These are phyloP conservation scores for Drosophila kanapiae DNA, from an alignment of 1,140 invertebrate species.

Conservation along the genomic window DNA sequence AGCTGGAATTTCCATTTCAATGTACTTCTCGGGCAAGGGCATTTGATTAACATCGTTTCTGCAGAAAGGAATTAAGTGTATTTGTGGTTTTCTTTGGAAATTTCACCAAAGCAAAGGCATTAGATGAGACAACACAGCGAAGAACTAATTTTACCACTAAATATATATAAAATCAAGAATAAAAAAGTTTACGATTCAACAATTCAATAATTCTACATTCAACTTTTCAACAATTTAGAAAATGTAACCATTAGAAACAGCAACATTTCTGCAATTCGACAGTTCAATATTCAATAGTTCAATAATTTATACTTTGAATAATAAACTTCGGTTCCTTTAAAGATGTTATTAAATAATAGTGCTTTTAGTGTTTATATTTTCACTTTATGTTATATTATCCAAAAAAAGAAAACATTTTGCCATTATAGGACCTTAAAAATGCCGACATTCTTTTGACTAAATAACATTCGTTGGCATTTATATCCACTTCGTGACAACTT, in stretches of 20 bases:
- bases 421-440: background rate
- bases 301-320: background rate
- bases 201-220: too few species aligned
- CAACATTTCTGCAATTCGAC: background rate
- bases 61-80: background rate
- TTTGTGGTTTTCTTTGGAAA: background rate
- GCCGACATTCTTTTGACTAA: too few species aligned
- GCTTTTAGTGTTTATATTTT: too few species aligned
- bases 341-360: too few species aligned
- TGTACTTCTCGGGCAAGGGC: background rate
- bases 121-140: background rate
- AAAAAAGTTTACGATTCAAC: background rate
- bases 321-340: too few species aligned
- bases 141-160: background rate
- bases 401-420: too few species aligned
- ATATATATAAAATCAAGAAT: too few species aligned
- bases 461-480: background rate
- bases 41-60: constrained; percentile 4
- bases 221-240: background rate
- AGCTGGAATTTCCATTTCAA: background rate
- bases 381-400: too few species aligned
- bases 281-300: background rate
- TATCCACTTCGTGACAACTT: background rate
- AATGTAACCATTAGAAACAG: background rate
- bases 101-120: background rate